Base-by-base conservation (phyloP, 2,797 vertebrate species). In the Trichosurus vulpecula region DNA sequence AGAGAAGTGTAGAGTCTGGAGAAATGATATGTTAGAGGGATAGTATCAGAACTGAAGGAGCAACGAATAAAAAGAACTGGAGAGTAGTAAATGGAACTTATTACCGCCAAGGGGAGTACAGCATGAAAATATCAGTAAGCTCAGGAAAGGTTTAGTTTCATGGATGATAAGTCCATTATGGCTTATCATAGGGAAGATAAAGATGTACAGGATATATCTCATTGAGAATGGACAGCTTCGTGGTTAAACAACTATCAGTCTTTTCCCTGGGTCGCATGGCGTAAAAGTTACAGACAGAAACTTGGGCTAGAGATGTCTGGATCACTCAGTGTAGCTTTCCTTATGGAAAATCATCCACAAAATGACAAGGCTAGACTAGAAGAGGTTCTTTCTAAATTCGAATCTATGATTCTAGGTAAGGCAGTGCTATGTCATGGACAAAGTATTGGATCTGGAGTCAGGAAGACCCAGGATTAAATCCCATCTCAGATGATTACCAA, bases 21-120 rank as follows among this genome's bases (percentile, higher is more conserved):
- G n/a, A n/a, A 41, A 9, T 4, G 55, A 74, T 9, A 25, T 22
- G 19, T 35, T 74, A 56, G 6, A 31, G 91, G 19, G 53, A 25
- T 52, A 47, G 29, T 27, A 9, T 10, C 13, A 2, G 8, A 0
- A 51, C 0, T 52, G 87, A 91, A 94, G 92, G 52, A 90, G 41
- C 19, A 1, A 14, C 31, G 3, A 8, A 30, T 10, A 55, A n/a
- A 58, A 16, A 35, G 41, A 35, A 0, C 5, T 16, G 29, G 35
- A 13, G 5, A 0, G 30, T 52, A 52, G 4, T 16, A n/a, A 0
- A 2, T 0, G 30, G 56, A 2, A 0, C 35, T 92, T 35, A 29
- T n/a, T 57, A 41, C n/a, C 35, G n/a, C 6, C 9, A 41, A 47
- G 54, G 89, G 35, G n/a, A 9, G 13, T 25, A 6, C 61, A 52